Base-by-base conservation (phyloP, 2,888 invertebrate genomes). In the Xanthostigma xanthostigma region DNA sequence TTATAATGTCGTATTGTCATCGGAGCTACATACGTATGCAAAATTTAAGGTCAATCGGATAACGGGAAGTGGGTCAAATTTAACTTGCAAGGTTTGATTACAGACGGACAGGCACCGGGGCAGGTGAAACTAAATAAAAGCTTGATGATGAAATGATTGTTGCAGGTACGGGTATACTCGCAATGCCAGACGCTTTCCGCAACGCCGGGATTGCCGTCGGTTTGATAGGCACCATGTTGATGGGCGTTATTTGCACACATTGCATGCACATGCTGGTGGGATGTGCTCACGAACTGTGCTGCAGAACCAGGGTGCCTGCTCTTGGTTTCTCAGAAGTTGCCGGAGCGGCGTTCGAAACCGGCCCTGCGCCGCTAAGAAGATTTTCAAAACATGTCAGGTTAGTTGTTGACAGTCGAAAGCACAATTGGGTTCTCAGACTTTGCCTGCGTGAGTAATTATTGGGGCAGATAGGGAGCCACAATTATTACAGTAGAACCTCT, bases 141-240 rank as follows among this genome's bases (percentile, higher is more conserved):
- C 2, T 17, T 17, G 2, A 27, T 27, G 27, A 27, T 27, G 6
- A 27, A 27, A 27, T 27, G 27, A 6, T 27, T 52, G 67, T 53
- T 36, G 41, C 38, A 27, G 95, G 95, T 8, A 95, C 96, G 0
- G 97, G 97, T 5, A 93, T 97, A 56, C 71, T 97, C 55, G 96
- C 97, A 8, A 91, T 98, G 88, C 96, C 97, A 5, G 83, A 91
- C 68, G 94, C 93, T 12, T 88, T 94, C 62, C 82, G 84, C 64
- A 88, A 94, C 70, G 84, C 93, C 49, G 95, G 95, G 10, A 72
- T 94, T 49, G 76, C 84, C 60, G 77, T 92, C 51, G 93, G 94
- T 54, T 75, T 88, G 27, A 73, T 85, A 58, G 86, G 90, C 5
- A 81, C 92, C 1, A 66, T 90, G 49, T 58, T 88, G 11, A 84